phyloP scores from a whole-genome alignment of 2,888 invertebrate genomes.

The Mayetiola destructor region DNA sequence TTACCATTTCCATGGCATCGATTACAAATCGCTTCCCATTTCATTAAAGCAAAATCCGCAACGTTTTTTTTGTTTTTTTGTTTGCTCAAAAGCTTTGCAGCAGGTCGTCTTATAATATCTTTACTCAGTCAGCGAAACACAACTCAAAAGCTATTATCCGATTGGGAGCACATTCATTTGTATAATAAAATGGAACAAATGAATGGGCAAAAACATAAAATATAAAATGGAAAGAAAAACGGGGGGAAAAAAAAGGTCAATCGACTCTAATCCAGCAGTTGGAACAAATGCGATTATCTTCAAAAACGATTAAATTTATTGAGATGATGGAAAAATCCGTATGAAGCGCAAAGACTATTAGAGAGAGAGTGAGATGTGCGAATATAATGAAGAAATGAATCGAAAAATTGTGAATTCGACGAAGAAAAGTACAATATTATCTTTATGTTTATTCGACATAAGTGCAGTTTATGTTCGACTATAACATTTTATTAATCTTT shows the following conservation, averaged over 20 bases:
- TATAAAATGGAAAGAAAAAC: not conserved
- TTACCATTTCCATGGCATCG: no score
- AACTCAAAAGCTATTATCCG: no score
- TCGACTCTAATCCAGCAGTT: not conserved
- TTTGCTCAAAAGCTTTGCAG: no score
- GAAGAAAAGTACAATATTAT: not conserved
- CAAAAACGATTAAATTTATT: conserved; percentile 4
- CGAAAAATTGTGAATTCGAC: not conserved
- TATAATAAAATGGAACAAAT: not conserved
- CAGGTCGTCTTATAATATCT: no score
- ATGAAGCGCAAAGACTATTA: no score
- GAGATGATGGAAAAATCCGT: not conserved
- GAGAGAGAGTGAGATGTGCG: no score
- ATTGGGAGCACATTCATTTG: no score
- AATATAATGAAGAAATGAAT: not conserved
- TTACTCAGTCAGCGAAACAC: no score
- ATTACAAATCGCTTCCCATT: no score
- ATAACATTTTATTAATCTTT: conserved; percentile 11
- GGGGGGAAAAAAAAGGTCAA: not conserved
- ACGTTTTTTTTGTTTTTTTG: no score
- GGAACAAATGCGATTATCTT: not conserved
- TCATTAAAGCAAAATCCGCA: no score
- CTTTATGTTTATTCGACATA: not conserved
- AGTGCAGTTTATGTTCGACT: conserved; percentile 7
- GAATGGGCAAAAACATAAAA: not conserved